These are phyloP conservation scores for Halocaridina rubra DNA, from an alignment of 2,888 invertebrate genomes.

Conservation along the genomic window DNA sequence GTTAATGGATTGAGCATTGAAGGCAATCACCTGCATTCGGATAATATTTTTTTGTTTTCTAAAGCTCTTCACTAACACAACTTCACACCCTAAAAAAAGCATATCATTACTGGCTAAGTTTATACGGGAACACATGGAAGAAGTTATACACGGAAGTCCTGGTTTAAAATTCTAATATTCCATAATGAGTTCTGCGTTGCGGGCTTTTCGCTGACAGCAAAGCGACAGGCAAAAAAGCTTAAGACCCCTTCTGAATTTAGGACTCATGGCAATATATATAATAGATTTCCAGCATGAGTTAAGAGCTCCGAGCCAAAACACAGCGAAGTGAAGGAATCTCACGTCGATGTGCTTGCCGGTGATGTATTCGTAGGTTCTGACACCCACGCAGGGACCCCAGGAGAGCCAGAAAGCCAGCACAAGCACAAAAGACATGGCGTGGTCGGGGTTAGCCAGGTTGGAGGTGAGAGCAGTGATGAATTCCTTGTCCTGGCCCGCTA, in stretches of 20 bases:
- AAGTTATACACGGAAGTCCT: slow-evolving; percentile 45
- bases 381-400: slow-evolving; percentile 91
- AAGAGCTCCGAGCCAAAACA: slow-evolving; percentile 94
- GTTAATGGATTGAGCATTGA: slow-evolving; percentile 43
- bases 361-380: slow-evolving; percentile 79
- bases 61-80: slow-evolving; percentile 37
- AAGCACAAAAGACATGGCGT: slow-evolving; percentile 94
- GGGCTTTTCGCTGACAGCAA: slow-evolving; percentile 75
- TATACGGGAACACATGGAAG: slow-evolving; percentile 48
- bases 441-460: slow-evolving; percentile 92
- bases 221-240: slow-evolving; percentile 88
- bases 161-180: slow-evolving; percentile 25
- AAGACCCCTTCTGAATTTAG: slow-evolving; percentile 90
- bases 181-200: slow-evolving; percentile 50
- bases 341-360: slow-evolving; percentile 72
- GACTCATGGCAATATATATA: slow-evolving; percentile 88
- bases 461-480: slow-evolving; percentile 90
- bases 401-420: slow-evolving; percentile 91
- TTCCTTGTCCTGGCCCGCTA: slow-evolving; percentile 91
- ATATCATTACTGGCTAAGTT: slow-evolving; percentile 14
- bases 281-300: slow-evolving; percentile 97
- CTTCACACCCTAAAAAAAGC: slow-evolving; percentile 27
- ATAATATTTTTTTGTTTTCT: no score
- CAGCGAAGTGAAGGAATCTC: slow-evolving; percentile 88
- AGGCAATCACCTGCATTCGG: slow-evolving; percentile 20